A percentile compares a stretch with the other conserved stretches of the same genome.
Evolutionary conservation across 2,797 vertebrate species (phyloP).

Genomic region (Hoplostethus atlanticus): DNA sequence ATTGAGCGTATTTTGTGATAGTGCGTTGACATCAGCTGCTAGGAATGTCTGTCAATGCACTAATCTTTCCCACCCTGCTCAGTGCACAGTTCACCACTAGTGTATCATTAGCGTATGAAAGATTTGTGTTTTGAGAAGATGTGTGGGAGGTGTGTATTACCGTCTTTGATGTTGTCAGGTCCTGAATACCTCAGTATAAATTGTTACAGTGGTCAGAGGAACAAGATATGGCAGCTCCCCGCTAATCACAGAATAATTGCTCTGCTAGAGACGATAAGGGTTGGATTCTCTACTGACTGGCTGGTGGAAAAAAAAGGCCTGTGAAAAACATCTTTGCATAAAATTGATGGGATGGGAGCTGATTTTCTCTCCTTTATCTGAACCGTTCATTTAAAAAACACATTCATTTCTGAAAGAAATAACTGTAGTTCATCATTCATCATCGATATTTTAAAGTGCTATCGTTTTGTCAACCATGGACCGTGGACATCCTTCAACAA

Average conservation of each 20-base stretch:
- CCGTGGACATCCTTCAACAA: too few relatives aligned
- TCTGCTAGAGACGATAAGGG: slow-evolving; percentile 29
- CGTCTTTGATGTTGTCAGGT: slow-evolving; percentile 79
- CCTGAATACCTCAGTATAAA: slow-evolving; percentile 65
- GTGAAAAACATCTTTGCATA: slow-evolving; percentile 14
- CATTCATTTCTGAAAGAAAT: too few relatives aligned
- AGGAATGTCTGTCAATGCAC: slow-evolving; percentile 82
- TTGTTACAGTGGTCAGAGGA: slow-evolving; percentile 55
- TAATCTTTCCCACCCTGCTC: slow-evolving; percentile 76
- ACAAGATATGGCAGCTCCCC: slow-evolving; percentile 54
- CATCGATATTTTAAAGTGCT: too few relatives aligned
- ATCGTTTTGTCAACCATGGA: too few relatives aligned
- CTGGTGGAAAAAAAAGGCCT: background rate
- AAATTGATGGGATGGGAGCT: slow-evolving; percentile 11
- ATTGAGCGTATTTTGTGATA: slow-evolving; percentile 70
- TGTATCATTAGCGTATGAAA: slow-evolving; percentile 77
- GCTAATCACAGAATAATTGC: slow-evolving; percentile 52
- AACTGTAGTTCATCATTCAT: too few relatives aligned
- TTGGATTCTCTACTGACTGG: slow-evolving; percentile 10
- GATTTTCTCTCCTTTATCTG: background rate
- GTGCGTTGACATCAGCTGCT: slow-evolving; percentile 76
- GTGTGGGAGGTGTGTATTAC: slow-evolving; percentile 63
- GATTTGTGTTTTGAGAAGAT: slow-evolving; percentile 76
- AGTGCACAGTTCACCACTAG: slow-evolving; percentile 56
- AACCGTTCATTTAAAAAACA: background rate